Percentiles rank a stretch among this genome's conserved stretches.
phyloP scores from a whole-genome alignment of 2,797 vertebrate genomes.

The Enteromius anoplus region DNA sequence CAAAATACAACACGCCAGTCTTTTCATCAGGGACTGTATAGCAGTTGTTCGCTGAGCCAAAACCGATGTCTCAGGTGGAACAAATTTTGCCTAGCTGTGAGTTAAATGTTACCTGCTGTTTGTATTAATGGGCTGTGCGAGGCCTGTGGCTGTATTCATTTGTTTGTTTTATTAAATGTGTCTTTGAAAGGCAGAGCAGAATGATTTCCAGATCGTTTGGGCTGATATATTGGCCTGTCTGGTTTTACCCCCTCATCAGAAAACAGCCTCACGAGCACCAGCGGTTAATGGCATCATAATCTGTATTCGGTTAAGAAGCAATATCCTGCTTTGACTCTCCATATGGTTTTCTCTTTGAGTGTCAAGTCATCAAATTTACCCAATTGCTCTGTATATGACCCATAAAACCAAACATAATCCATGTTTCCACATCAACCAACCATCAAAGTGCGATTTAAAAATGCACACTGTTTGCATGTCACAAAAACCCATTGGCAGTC shows the following conservation, averaged over 20 bases:
- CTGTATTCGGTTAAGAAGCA: constrained; percentile 27
- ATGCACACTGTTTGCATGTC: constrained; percentile 47
- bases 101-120: constrained; percentile 18
- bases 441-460: constrained; percentile 29
- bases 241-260: constrained; percentile 21
- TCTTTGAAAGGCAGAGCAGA: constrained; percentile 28
- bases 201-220: constrained; percentile 24
- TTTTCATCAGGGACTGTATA: neutral
- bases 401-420: constrained; percentile 41
- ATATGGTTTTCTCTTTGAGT: constrained; percentile 37
- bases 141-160: constrained; percentile 33
- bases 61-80: constrained; percentile 19
- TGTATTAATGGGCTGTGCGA: constrained; percentile 33
- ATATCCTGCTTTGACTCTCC: constrained; percentile 33
- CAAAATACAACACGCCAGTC: neutral
- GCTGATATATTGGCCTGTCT: constrained; percentile 33
- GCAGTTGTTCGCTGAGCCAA: neutral
- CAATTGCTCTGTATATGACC: constrained; percentile 31
- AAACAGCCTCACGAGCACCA: constrained; percentile 14
- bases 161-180: constrained; percentile 52
- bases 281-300: constrained; percentile 26
- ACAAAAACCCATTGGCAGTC: constrained; percentile 37
- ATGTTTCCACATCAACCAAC: constrained; percentile 36
- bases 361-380: constrained; percentile 42
- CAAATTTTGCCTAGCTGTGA: neutral